These are phyloP conservation scores for Enteromius unitaeniatus DNA, from an alignment of 2,797 vertebrate genomes.

Conservation along the genomic window DNA sequence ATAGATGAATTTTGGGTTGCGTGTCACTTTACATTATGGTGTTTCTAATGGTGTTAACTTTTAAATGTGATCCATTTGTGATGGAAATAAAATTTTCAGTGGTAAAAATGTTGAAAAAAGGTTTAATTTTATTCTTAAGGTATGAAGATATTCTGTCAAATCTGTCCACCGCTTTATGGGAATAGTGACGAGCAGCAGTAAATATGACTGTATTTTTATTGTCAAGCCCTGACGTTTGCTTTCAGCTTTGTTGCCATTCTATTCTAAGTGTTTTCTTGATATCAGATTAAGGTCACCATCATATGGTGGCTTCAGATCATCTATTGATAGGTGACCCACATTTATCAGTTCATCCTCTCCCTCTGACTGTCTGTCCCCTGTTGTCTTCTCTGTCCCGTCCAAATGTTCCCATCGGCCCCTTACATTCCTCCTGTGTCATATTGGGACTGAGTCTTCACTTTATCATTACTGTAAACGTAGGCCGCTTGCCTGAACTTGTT, in stretches of 20 bases:
- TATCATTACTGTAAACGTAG: neutral
- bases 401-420: neutral
- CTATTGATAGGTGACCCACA: conserved; percentile 8
- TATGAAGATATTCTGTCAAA: neutral
- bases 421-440: neutral
- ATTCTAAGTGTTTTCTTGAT: neutral
- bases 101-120: neutral
- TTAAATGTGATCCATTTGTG: neutral
- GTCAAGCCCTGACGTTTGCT: neutral
- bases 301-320: neutral
- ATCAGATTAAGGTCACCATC: conserved; percentile 6
- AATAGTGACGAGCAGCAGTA: neutral
- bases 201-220: neutral
- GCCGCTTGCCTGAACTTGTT: neutral
- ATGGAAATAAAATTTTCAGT: neutral
- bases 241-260: neutral
- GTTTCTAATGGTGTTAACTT: neutral
- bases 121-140: neutral
- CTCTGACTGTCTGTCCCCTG: neutral
- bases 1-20: neutral
- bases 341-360: neutral
- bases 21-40: neutral
- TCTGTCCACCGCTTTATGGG: neutral
- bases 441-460: neutral
- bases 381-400: neutral